Evolutionary conservation across 2,113 vertebrate species (phyloP).

Genomic region (Panthera uncia): DNA sequence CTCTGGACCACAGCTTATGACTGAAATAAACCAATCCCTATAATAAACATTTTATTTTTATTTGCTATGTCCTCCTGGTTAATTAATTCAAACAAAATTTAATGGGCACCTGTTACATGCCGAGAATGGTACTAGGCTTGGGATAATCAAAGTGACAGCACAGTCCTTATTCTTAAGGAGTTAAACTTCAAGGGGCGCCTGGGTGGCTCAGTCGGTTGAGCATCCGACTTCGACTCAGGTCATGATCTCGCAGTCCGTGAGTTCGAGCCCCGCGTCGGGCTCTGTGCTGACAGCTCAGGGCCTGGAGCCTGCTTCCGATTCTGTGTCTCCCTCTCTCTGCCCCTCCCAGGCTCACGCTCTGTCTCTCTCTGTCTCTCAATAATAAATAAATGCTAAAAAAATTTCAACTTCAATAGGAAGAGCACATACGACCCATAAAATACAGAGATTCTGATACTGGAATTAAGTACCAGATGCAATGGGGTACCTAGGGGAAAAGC

Average conservation of each 20-base stretch:
- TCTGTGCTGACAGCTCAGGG: too few relatives aligned
- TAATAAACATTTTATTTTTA: neutral
- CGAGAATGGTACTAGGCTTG: neutral
- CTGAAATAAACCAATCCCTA: neutral
- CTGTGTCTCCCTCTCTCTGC: too few relatives aligned
- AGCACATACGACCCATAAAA: neutral
- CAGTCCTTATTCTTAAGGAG: neutral
- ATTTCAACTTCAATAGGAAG: neutral
- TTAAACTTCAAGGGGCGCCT: neutral
- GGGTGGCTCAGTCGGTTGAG: too few relatives aligned
- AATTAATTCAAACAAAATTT: conserved; percentile 3
- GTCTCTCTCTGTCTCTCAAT: too few relatives aligned
- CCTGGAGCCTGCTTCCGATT: too few relatives aligned
- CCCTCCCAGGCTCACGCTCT: too few relatives aligned
- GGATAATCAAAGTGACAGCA: neutral
- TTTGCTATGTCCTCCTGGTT: neutral
- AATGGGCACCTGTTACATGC: neutral
- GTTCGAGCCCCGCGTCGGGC: too few relatives aligned
- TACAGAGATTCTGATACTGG: neutral
- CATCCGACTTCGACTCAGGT: too few relatives aligned
- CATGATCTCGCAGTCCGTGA: too few relatives aligned
- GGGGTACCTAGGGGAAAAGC: neutral
- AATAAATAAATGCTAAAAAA: too few relatives aligned
- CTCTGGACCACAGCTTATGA: neutral
- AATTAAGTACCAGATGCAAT: neutral